phyloP scores from a whole-genome alignment of 2,888 invertebrate genomes.

The Chromoteleia sp. region DNA sequence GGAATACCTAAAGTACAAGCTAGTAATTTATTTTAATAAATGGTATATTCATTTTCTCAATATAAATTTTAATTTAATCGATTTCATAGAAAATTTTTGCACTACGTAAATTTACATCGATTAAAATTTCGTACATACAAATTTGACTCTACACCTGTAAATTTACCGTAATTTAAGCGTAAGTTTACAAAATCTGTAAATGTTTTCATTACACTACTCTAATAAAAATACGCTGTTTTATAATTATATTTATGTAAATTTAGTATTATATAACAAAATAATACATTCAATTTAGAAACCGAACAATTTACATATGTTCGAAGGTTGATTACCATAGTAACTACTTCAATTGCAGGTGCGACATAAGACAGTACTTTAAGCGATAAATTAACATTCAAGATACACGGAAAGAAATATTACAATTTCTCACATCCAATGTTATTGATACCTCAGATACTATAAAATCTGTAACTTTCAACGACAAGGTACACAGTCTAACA shows the following conservation, averaged over 20 bases:
- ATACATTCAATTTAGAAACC: constrained; percentile 30
- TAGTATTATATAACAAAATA: constrained; percentile 9
- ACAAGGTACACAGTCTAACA: background rate
- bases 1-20: too few relatives aligned
- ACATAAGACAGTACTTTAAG: constrained; percentile 11
- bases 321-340: constrained; percentile 33
- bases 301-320: constrained; percentile 36
- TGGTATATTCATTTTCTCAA: too few relatives aligned
- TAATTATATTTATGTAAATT: background rate
- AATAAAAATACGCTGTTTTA: background rate
- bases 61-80: too few relatives aligned
- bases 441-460: constrained; percentile 9
- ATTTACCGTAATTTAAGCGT: too few relatives aligned
- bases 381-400: constrained; percentile 29
- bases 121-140: too few relatives aligned
- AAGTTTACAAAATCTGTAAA: too few relatives aligned
- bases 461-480: background rate
- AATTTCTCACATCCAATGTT: background rate
- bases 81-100: too few relatives aligned
- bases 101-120: too few relatives aligned
- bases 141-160: too few relatives aligned
- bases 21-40: too few relatives aligned
- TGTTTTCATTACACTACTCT: too few relatives aligned
- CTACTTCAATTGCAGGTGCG: constrained; percentile 28
- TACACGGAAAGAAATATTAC: constrained; percentile 18